These are phyloP conservation scores for Ladona fulva DNA, from an alignment of 1,140 invertebrate species.

Conservation along the genomic window DNA sequence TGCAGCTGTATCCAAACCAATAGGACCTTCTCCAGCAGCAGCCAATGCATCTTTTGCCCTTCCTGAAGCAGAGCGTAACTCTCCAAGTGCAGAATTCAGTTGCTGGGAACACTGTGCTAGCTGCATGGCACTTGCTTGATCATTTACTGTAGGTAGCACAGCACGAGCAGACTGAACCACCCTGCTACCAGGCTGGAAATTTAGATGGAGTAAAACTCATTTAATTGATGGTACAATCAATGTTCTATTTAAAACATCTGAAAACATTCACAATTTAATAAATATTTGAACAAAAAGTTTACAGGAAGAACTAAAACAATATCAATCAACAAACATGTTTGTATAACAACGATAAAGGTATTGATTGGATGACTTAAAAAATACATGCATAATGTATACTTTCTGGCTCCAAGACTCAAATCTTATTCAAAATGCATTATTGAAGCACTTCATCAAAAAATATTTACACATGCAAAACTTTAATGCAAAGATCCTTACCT, in stretches of 20 bases:
- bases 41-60: slow-evolving; percentile 81
- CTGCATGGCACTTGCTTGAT: slow-evolving; percentile 66
- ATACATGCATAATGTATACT: no score
- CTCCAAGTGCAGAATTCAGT: slow-evolving; percentile 63
- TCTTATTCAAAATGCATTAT: slow-evolving; percentile 5
- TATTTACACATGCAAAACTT: slow-evolving; percentile 34
- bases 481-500: slow-evolving; percentile 37
- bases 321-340: no score
- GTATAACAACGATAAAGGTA: no score
- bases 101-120: slow-evolving; percentile 63
- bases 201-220: no score
- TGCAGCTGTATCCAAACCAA: slow-evolving; percentile 36
- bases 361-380: no score
- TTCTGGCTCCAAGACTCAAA: no score
- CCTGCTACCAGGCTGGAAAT: slow-evolving; percentile 46
- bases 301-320: no score
- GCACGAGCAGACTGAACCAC: slow-evolving; percentile 70
- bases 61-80: slow-evolving; percentile 68
- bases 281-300: no score
- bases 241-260: no score
- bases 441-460: background rate
- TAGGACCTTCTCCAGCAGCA: slow-evolving; percentile 58
- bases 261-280: no score
- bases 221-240: no score
- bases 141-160: slow-evolving; percentile 74